Conservation (phyloP, 2,797 vertebrate genomes). For the Parambassis ranga region DNA sequence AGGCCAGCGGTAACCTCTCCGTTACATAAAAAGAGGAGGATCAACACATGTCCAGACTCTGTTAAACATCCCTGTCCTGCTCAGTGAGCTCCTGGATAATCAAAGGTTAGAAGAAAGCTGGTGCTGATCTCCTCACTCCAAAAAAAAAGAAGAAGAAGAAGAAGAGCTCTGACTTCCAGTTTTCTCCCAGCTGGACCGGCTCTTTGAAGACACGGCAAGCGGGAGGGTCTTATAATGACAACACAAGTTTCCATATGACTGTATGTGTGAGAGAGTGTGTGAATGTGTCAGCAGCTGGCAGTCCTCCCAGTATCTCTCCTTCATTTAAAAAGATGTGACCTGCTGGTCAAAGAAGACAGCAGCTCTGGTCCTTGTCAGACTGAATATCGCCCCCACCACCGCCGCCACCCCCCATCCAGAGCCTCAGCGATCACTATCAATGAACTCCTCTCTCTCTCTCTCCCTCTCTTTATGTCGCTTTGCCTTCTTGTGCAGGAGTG, state of each 20-base stretch:
- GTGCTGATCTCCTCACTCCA: not conserved
- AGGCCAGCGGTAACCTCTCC: conserved; percentile 33
- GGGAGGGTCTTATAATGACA: conserved; percentile 22
- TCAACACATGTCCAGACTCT: conserved; percentile 32
- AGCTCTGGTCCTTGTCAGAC: conserved; percentile 55
- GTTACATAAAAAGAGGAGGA: conserved; percentile 30
- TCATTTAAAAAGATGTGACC: conserved; percentile 43
- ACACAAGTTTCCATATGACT: conserved; percentile 20
- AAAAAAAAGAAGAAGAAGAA: no score
- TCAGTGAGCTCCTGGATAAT: conserved; percentile 17
- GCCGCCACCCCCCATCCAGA: not conserved
- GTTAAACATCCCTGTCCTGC: not conserved
- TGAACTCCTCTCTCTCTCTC: not conserved
- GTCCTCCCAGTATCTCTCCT: conserved; percentile 30
- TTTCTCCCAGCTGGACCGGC: conserved; percentile 28
- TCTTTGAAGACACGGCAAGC: conserved; percentile 1
- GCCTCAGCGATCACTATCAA: not conserved
- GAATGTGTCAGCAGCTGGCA: conserved; percentile 33
- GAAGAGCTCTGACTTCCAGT: no score
- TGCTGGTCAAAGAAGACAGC: conserved; percentile 29
- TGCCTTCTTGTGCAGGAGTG: conserved; percentile 27
- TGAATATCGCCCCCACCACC: conserved; percentile 8
- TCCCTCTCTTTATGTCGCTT: not conserved
- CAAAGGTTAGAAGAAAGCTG: conserved; percentile 30
- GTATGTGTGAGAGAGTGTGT: not conserved